A percentile compares a stretch with the other conserved stretches of the same genome.
Conservation (phyloP, 1,140 invertebrate genomes). For the Nebria ingens region DNA sequence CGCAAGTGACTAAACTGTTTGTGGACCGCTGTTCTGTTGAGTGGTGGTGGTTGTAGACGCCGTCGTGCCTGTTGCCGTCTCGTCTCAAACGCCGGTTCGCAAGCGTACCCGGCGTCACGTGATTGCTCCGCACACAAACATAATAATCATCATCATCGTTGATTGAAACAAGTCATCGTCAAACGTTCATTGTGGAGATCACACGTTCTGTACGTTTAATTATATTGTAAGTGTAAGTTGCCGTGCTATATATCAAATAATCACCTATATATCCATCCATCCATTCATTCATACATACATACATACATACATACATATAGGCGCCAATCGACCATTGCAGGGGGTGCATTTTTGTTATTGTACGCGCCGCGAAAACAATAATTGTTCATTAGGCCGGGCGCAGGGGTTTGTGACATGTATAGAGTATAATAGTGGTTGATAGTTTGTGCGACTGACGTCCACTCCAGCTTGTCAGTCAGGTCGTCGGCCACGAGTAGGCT, state of each 20-base stretch:
- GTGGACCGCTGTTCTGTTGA: neutral
- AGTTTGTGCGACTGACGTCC: neutral
- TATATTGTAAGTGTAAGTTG: too few species aligned
- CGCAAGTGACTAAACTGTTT: neutral
- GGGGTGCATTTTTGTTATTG: neutral
- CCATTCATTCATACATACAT: neutral
- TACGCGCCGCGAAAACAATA: too few species aligned
- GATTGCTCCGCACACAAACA: neutral
- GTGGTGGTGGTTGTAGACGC: neutral
- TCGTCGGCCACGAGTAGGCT: conserved; percentile 14
- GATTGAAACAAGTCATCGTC: too few species aligned
- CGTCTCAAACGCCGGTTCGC: neutral
- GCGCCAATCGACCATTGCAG: neutral
- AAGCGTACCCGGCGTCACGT: neutral
- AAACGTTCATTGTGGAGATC: too few species aligned
- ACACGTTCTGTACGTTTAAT: too few species aligned
- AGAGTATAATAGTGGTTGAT: too few species aligned
- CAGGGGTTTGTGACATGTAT: too few species aligned
- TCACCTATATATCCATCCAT: neutral
- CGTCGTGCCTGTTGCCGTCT: neutral
- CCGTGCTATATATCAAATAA: too few species aligned
- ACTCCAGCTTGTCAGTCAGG: neutral
- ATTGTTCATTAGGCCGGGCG: too few species aligned
- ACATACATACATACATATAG: neutral
- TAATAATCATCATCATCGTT: too few species aligned